Evolutionary conservation across 1,140 invertebrate genomes (phyloP), one percentile per base, ranked within the genome.

Genomic region (Macrobrachium nipponense): DNA sequence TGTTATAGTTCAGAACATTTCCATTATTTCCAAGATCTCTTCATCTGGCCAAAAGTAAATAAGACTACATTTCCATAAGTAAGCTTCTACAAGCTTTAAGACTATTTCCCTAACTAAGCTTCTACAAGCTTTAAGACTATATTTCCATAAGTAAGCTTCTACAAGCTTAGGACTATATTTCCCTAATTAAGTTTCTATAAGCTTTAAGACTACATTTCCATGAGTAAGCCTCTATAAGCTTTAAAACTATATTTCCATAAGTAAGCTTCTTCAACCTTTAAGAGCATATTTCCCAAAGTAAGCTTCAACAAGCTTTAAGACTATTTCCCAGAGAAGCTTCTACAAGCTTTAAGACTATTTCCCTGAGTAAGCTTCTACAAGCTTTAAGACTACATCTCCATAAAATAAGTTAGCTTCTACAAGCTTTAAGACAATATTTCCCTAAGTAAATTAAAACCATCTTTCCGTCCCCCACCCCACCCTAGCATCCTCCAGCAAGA

Each of bases 401-500:
- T 2, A 73, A 73, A n/a, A n/a, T n/a, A n/a, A n/a, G 44, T 6
- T 51, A 6, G 10, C 58, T 36, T 43, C 7, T 36, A 73, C 23
- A 73, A 10, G 5, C 23, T 20, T 36, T 5, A 23, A 73, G 12
- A 27, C 17, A 5, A 36, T 7, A 23, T 8, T 36, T 8, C 12
- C 23, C 7, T 2, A 73, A 73, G 23, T 72, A 20, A 72, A 17
- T 23, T 20, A 51, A 12, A 60, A 17, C 14, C 18, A 18, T 82
- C 70, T 20, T 80, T 17, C 27, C 20, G n/a, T n/a, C n/a, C n/a
- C n/a, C n/a, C n/a, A n/a, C n/a, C n/a, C n/a, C n/a, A n/a, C n/a
- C 73, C 7, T 70, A 86, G 83, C 83, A 1, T 86, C 83, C 0
- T 86, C 83, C 15, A 86, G 83, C 23, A 86, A 86, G 20, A 86